Evolutionary conservation across 2,797 vertebrate species (phyloP).

Genomic region (Lophotriccus pileatus): DNA sequence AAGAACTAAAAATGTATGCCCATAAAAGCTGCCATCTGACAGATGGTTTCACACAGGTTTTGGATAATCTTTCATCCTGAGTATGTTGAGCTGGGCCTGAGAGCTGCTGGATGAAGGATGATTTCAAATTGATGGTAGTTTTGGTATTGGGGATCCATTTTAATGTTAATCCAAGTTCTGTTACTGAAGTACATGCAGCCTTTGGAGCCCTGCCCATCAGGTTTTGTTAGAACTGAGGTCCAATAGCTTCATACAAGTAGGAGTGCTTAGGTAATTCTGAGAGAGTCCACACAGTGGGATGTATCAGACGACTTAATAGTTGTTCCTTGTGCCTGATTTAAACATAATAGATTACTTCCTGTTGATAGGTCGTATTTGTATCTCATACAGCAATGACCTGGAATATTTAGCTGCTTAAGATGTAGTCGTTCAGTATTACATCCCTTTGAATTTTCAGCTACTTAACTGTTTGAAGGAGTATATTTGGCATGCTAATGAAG

Average conservation of each 20-base stretch:
- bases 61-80: neutral
- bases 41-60: constrained; percentile 44
- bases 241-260: neutral
- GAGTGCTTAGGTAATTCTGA: neutral
- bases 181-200: neutral
- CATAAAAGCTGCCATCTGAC: constrained; percentile 14
- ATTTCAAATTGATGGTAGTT: neutral
- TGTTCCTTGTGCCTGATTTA: neutral
- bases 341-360: neutral
- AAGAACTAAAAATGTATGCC: constrained; percentile 19
- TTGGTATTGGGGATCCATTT: neutral
- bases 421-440: neutral
- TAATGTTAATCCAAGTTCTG: neutral
- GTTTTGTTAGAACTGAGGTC: neutral
- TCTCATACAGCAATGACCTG: neutral
- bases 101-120: neutral
- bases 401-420: neutral
- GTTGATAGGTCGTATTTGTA: neutral
- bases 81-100: neutral
- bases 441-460: neutral
- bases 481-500: neutral
- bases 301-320: neutral
- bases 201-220: neutral
- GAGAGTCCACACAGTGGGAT: neutral
- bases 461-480: neutral